A percentile compares a stretch with the other conserved stretches of the same genome.
phyloP scores from a whole-genome alignment of 2,113 vertebrate genomes.

The Speoplatyrhinus poulsoni region DNA sequence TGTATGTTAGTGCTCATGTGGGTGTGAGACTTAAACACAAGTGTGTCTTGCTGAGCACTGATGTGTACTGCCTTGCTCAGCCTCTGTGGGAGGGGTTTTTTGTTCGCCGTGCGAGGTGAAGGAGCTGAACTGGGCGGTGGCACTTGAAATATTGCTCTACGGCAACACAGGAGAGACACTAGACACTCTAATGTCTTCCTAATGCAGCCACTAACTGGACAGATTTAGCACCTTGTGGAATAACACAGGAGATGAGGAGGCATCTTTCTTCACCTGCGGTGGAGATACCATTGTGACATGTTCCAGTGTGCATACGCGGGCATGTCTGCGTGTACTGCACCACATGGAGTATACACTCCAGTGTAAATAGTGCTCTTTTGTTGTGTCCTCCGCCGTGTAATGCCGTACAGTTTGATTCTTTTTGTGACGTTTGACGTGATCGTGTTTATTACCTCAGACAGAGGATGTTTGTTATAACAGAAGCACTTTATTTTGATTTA shows the following conservation, averaged over 20 bases:
- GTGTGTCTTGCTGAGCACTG: constrained; percentile 51
- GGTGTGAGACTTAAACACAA: constrained; percentile 38
- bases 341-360: constrained; percentile 44
- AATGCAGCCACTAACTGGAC: not conserved
- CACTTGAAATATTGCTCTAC: not conserved
- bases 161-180: constrained; percentile 6
- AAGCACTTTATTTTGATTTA: constrained; percentile 93
- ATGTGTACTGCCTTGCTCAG: constrained; percentile 11
- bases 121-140: constrained; percentile 22
- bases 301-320: constrained; percentile 27
- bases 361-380: constrained; percentile 79
- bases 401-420: constrained; percentile 73
- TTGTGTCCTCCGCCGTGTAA: constrained; percentile 77
- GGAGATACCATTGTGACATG: constrained; percentile 56
- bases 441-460: constrained; percentile 81
- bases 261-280: constrained; percentile 24
- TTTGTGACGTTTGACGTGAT: constrained; percentile 72
- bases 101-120: constrained; percentile 25
- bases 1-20: not conserved
- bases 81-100: not conserved
- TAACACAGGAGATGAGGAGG: constrained; percentile 4
- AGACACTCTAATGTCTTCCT: constrained; percentile 7
- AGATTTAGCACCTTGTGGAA: constrained; percentile 21
- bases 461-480: constrained; percentile 81
- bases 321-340: constrained; percentile 64